Evolutionary conservation across 2,888 invertebrate species (phyloP), one percentile per base, ranked within the genome.

Genomic region (Pasiphila rectangulata): DNA sequence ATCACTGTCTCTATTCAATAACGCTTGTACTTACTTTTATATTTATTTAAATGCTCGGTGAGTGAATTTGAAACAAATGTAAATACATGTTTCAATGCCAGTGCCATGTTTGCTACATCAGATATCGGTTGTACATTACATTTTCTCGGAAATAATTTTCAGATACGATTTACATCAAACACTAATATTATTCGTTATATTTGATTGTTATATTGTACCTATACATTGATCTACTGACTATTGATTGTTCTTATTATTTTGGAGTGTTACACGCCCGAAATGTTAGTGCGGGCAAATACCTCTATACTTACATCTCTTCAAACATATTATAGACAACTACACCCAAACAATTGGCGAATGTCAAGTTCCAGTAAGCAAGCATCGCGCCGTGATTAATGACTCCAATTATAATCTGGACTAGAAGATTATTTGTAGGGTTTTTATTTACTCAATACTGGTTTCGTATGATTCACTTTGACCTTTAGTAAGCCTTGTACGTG

Each of bases 401-500:
- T n/a, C n/a, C n/a, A n/a, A n/a, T n/a, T n/a, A n/a, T n/a, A n/a
- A n/a, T n/a, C n/a, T n/a, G n/a, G n/a, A n/a, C n/a, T n/a, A n/a
- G n/a, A n/a, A n/a, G n/a, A n/a, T n/a, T n/a, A n/a, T n/a, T n/a
- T n/a, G 6, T 13, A 7, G 9, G 6, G 12, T 27, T 27, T 27
- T 12, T 7, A 13, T 12, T 35, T 35, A 23, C 19, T 23, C 17
- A 9, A 12, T 6, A 10, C 30, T 35, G n/a, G 24, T 15, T 36
- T 16, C 6, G 17, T 21, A 4, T 30, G 29, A 44, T 46, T 57
- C 48, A 41, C 38, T 44, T 41, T 49, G 38, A 42, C 29, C 41
- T 52, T 50, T 46, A 17, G 32, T 16, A n/a, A 23, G 46, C 68
- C 70, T 68, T 69, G 65, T 63, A 69, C 69, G 67, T 68, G 68